Evolutionary conservation across 2,888 invertebrate species (phyloP), one percentile per base, ranked within the genome.

Genomic region (Xylota segnis): DNA sequence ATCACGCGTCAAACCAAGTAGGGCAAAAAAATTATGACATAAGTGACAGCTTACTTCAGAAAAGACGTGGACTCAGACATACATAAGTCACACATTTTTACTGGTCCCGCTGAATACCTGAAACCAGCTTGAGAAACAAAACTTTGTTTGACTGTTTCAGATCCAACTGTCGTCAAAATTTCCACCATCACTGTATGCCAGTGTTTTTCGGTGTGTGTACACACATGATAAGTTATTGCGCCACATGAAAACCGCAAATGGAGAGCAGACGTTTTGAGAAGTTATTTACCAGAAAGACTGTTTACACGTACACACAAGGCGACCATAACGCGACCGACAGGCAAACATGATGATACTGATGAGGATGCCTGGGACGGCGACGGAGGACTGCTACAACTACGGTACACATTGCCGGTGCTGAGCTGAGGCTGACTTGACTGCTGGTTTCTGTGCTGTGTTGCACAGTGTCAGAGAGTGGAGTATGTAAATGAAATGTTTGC

Each of bases 401-500:
- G 7, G 32, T 7, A 32, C 32, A 34, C 27, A 29, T 23, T 23
- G 32, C 16, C 16, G 14, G 14, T n/a, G 43, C 6, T 43, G 23
- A 23, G 43, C 6, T 43, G 23, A 23, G 23, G 23, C 23, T 23
- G 14, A 14, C 34, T 58, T 58, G 7, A 16, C 34, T 52, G 34
- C 18, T 29, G 43, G 43, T 34, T 34, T 9, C 32, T 58, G 23
- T 23, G 32, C 27, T 14, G 50, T 32, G 61, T 32, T 34, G 34
- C 14, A 29, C 66, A 43, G 68, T 43, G 61, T 59, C 76, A 76
- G 58, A 77, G 52, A 40, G 68, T 68, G 43, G 52, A 43, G 63
- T 79, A 84, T 65, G 79, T 74, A 75, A 79, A 84, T 74, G 56
- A 68, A 56, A 75, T 84, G 83, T 84, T 79, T 63, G 58, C 68